phyloP scores from a whole-genome alignment of 1,140 invertebrate species.

The Nymphalis io region DNA sequence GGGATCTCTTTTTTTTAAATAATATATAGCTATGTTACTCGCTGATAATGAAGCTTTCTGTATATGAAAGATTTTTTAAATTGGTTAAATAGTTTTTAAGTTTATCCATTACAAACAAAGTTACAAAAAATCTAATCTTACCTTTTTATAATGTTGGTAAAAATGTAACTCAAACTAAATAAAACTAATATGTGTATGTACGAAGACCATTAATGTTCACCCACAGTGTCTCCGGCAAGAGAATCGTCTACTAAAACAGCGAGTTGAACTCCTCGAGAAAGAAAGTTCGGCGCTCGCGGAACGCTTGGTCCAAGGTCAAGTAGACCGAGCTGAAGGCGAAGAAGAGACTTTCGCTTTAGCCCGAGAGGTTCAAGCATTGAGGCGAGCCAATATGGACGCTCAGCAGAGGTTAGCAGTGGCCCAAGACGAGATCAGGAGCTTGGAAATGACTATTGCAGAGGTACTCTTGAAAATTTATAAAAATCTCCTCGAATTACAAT shows the following conservation, averaged over 20 bases:
- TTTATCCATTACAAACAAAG: no score
- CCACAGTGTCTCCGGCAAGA: conserved; percentile 96
- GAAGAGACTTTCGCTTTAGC: conserved; percentile 87
- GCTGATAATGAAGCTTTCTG: no score
- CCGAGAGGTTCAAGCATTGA: conserved; percentile 72
- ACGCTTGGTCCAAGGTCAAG: conserved; percentile 96
- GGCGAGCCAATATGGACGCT: conserved; percentile 82
- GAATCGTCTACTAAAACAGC: conserved; percentile 95
- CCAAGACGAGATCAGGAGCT: conserved; percentile 89
- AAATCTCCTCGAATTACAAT: background rate
- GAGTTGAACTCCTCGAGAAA: conserved; percentile 96
- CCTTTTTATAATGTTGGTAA: no score
- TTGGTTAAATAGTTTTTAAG: no score
- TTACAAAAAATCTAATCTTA: no score
- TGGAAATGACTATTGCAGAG: conserved; percentile 73
- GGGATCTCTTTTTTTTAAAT: no score
- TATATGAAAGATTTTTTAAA: no score
- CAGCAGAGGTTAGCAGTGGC: conserved; percentile 92
- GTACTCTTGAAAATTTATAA: conserved; percentile 36
- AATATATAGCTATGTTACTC: no score
- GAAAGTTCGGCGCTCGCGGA: conserved; percentile 95
- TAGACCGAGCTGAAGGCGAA: conserved; percentile 95
- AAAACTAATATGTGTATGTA: no score
- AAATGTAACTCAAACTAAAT: no score
- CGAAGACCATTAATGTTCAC: no score